These are phyloP conservation scores for Lissonota sp. DNA, from an alignment of 2,888 invertebrate species.

Conservation along the genomic window DNA sequence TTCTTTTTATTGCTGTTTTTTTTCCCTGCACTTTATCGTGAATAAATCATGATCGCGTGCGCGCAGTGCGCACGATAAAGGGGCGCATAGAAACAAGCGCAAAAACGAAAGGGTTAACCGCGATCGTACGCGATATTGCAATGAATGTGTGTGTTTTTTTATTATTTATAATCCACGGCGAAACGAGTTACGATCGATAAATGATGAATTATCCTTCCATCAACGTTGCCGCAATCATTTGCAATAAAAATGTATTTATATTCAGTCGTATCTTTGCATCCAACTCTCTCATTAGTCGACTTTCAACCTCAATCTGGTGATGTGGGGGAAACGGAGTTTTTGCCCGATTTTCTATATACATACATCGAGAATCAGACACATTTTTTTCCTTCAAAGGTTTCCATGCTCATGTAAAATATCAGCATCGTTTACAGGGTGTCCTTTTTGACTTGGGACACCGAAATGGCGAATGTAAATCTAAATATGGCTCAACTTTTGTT, in stretches of 20 bases:
- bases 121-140: conserved; percentile 28
- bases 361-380: conserved; percentile 16
- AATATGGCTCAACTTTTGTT: no score
- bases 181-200: conserved; percentile 23
- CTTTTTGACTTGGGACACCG: no score
- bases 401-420: not conserved
- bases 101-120: conserved; percentile 54
- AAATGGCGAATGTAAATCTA: no score
- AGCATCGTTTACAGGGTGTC: not conserved
- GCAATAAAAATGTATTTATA: no score
- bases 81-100: not conserved
- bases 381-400: conserved; percentile 32
- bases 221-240: no score
- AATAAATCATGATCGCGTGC: conserved; percentile 63
- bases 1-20: conserved; percentile 11
- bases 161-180: not conserved
- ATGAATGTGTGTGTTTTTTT: not conserved
- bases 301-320: not conserved
- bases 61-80: conserved; percentile 47
- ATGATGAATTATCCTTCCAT: conserved; percentile 5
- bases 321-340: conserved; percentile 4
- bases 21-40: conserved; percentile 32
- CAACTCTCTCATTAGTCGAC: not conserved
- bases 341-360: not conserved
- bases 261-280: no score